Base-by-base conservation (phyloP, 2,797 vertebrate genomes). In the Brachyrhaphis roseni region DNA sequence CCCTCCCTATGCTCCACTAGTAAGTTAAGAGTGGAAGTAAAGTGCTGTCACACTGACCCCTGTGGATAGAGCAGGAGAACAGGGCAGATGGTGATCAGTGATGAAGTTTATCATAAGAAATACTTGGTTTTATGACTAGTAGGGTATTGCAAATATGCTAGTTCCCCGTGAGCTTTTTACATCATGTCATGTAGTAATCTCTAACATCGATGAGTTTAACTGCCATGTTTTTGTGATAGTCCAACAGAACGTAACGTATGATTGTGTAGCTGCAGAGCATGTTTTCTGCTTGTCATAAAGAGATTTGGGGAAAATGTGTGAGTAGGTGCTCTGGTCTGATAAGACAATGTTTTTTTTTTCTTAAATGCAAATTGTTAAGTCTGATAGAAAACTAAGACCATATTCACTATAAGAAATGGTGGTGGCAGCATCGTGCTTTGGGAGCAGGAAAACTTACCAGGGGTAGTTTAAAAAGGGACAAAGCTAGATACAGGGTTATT, bases 21-120 rank as follows among this genome's bases (percentile, higher is more conserved):
- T 90, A 82, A 82, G 77, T 73, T 79, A 36, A 86, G 75, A 77
- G 86, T 86, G 82, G 70, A 82, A 86, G 77, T 81, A 82, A 89
- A 90, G 78, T 81, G 83, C 79, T 87, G 85, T 89, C 90, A 91
- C 88, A 91, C 83, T 91, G 90, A 93, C 91, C 88, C 89, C 91
- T 91, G 91, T 86, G 87, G 90, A 88, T 83, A 82, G 57, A 89
- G 85, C 80, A 82, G 81, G 78, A 89, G 81, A 90, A 86, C n/a
- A 59, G 83, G 80, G 81, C 87, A 90, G 74, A 85, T 87, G 81
- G 81, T 78, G 85, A 86, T 91, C 86, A 84, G 82, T 82, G 84
- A 87, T 88, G 77, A 91, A 74, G 89, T 90, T 84, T 76, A 82
- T n/a, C 28, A 83, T 78, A 80, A 79, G 15, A 74, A 84, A 28